Conservation (phyloP, 1,140 invertebrate genomes). For the Drosophila bipectinata region DNA sequence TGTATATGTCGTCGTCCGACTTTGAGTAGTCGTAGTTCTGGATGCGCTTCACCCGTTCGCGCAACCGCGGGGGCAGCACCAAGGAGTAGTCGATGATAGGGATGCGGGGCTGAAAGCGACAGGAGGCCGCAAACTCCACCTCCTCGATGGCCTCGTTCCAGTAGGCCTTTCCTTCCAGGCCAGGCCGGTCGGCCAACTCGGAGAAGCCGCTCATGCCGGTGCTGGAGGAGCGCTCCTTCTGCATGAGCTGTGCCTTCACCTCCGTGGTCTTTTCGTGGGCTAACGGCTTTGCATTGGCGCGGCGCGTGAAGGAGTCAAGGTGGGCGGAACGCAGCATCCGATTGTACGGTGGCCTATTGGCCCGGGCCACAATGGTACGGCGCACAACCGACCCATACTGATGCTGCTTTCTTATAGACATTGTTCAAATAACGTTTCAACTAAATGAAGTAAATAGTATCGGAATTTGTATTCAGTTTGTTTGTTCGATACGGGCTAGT, state of each 20-base stretch:
- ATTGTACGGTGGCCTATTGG: slow-evolving; percentile 20
- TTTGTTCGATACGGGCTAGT: slow-evolving; percentile 25
- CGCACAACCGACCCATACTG: slow-evolving; percentile 29
- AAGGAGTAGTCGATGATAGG: slow-evolving; percentile 70
- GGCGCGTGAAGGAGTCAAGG: slow-evolving; percentile 9
- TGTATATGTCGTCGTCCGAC: slow-evolving; percentile 66
- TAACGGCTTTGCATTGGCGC: not conserved
- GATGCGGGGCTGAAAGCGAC: slow-evolving; percentile 51
- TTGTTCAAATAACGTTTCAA: not conserved
- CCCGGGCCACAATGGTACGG: slow-evolving; percentile 21
- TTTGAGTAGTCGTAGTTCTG: slow-evolving; percentile 73
- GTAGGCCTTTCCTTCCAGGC: slow-evolving; percentile 47
- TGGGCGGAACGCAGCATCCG: slow-evolving; percentile 24
- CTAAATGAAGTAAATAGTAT: not conserved
- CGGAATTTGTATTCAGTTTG: slow-evolving; percentile 24
- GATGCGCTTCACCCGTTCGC: slow-evolving; percentile 65
- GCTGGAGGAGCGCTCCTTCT: slow-evolving; percentile 43
- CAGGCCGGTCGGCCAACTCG: slow-evolving; percentile 27
- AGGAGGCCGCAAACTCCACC: slow-evolving; percentile 55
- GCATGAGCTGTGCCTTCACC: slow-evolving; percentile 22
- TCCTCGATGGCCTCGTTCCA: slow-evolving; percentile 67
- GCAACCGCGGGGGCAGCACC: slow-evolving; percentile 59
- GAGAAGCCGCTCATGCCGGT: slow-evolving; percentile 49
- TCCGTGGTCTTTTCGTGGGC: slow-evolving; percentile 15
- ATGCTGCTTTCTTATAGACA: slow-evolving; percentile 8